A percentile compares a stretch with the other conserved stretches of the same genome.
Conservation (phyloP, 2,888 invertebrate species). For the Hyalella azteca region DNA sequence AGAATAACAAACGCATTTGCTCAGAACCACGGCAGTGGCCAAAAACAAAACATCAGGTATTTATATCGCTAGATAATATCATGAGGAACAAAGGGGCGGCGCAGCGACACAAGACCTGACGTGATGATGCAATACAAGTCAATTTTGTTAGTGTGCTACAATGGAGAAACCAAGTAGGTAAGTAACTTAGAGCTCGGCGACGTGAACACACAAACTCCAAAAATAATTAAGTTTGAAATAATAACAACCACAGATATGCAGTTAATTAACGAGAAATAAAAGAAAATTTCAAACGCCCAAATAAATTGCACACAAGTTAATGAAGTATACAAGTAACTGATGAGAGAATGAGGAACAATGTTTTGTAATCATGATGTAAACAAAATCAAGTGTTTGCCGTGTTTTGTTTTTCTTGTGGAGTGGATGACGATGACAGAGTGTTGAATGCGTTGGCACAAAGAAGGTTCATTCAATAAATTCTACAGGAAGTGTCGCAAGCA, state of each 20-base stretch:
- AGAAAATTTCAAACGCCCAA: neutral
- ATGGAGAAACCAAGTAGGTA: neutral
- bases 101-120: neutral
- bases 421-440: too few relatives aligned
- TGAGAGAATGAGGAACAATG: neutral
- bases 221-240: too few relatives aligned
- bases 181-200: neutral
- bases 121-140: neutral
- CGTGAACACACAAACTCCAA: neutral
- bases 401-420: too few relatives aligned
- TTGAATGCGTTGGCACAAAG: too few relatives aligned
- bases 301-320: neutral
- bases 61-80: neutral
- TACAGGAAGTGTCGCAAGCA: neutral
- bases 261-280: neutral
- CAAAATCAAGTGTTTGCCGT: too few relatives aligned
- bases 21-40: slow-evolving; percentile 54
- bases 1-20: slow-evolving; percentile 58
- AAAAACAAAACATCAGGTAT: slow-evolving; percentile 45
- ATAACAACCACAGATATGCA: neutral
- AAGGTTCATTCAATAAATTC: neutral
- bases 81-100: neutral
- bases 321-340: neutral
- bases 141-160: slow-evolving; percentile 8
- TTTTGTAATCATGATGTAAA: too few relatives aligned